Base-by-base conservation (phyloP, 2,797 vertebrate species). In the Triplophysa yarkandensis region DNA sequence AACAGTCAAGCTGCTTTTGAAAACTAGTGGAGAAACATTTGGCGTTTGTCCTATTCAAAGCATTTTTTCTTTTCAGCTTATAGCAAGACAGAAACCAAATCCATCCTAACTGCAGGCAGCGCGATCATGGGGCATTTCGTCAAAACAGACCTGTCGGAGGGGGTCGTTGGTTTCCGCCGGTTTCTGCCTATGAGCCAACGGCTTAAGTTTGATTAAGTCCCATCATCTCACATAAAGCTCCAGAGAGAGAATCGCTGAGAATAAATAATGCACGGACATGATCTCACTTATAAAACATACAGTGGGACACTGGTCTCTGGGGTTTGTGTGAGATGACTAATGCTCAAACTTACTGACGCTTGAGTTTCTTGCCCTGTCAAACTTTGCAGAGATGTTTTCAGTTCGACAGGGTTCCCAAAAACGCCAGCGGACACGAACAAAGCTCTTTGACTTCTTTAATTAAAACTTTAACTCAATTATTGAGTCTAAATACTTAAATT, bases 201-300 rank as follows among this genome's bases (percentile, higher is more conserved):
- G 67, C 50, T 72, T 43, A 65, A 55, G 79, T 81, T 79, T 83
- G 73, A 84, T 85, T 87, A 82, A 81, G 84, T 80, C 80, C 86
- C 71, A 84, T 85, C 71, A 81, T 86, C 78, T 74, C 58, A 73
- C 82, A 86, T 85, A 70, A 66, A 72, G 67, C 74, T 78, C 61
- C 63, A 13, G 77, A 76, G 55, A 54, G 32, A 67, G 55, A 62
- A 71, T 50, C 67, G 65, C 28, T 50, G 34, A 55, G 34, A 6
- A 44, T 32, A 68, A 68, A 81, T 68, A 66, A 77, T 30, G 46
- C 48, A 57, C 16, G 34, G 54, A 63, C 44, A 50, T 67, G 46
- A 74, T 52, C 57, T 32, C 7, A 43, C 65, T 14, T 57, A 57
- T 44, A 58, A 64, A 27, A 67, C 64, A 65, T 17, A 39, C 32